Conservation (phyloP, 2,113 vertebrate species). For the Ochotona princeps region DNA sequence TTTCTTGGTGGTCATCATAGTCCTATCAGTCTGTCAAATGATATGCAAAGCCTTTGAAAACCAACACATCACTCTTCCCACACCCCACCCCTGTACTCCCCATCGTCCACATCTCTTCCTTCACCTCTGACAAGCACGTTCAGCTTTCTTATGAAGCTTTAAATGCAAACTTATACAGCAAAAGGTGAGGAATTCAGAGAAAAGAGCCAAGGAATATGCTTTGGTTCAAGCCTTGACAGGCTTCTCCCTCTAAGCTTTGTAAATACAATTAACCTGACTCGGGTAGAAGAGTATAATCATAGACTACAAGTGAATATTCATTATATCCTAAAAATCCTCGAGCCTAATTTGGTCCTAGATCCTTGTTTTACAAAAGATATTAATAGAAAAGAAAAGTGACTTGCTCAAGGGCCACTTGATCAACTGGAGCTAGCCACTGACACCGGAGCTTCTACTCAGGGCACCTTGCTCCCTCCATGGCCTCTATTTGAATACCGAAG, state of each 20-base stretch:
- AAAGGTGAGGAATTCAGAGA: neutral
- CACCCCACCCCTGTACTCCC: neutral
- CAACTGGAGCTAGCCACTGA: neutral
- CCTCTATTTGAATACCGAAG: neutral
- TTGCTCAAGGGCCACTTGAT: neutral
- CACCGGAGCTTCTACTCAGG: neutral
- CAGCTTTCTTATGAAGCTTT: neutral
- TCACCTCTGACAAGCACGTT: neutral
- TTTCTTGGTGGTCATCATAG: neutral
- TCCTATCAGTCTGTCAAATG: neutral
- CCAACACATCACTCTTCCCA: neutral
- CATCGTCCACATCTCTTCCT: neutral
- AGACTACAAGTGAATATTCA: neutral
- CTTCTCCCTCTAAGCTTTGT: neutral
- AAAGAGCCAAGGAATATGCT: constrained; percentile 4
- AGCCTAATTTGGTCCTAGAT: too few relatives aligned
- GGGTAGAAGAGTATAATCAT: neutral
- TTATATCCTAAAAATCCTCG: neutral
- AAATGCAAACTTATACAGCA: neutral
- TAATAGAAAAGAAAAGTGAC: neutral
- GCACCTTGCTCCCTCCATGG: neutral
- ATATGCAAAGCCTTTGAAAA: neutral
- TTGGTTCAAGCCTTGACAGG: neutral
- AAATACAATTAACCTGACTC: neutral
- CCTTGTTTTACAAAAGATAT: neutral